These are phyloP conservation scores for Cyclina sinensis DNA, from an alignment of 1,140 invertebrate species.

Conservation along the genomic window DNA sequence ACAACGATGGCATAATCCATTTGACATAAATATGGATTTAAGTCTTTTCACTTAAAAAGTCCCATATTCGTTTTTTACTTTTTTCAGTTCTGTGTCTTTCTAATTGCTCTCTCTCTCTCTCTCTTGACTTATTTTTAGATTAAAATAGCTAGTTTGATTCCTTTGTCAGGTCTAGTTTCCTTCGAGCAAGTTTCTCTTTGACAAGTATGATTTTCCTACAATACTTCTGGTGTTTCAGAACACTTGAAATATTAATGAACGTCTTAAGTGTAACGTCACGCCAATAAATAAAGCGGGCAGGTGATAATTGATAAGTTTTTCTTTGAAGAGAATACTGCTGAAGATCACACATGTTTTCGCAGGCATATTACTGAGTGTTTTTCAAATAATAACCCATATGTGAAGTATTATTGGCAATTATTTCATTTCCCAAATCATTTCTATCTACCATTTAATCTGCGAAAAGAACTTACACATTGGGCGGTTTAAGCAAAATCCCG, in stretches of 20 bases:
- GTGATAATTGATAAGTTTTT: slow-evolving; percentile 35
- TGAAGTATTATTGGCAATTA: slow-evolving; percentile 64
- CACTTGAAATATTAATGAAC: slow-evolving; percentile 28
- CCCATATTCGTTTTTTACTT: too few relatives aligned
- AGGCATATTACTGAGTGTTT: slow-evolving; percentile 40
- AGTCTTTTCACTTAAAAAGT: too few relatives aligned
- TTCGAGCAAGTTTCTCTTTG: background rate
- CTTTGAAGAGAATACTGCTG: background rate
- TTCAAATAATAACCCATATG: slow-evolving; percentile 37
- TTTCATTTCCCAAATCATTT: slow-evolving; percentile 54
- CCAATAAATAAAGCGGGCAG: slow-evolving; percentile 21
- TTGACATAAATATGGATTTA: too few relatives aligned
- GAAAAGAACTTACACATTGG: slow-evolving; percentile 46
- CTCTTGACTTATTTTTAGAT: too few relatives aligned
- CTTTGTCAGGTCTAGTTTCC: too few relatives aligned
- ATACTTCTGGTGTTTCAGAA: background rate
- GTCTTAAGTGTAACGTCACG: slow-evolving; percentile 34
- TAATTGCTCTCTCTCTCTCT: too few relatives aligned
- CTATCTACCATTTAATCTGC: slow-evolving; percentile 57
- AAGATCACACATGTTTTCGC: slow-evolving; percentile 46
- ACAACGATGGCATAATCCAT: too few relatives aligned
- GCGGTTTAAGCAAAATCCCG: slow-evolving; percentile 38
- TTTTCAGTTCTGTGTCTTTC: too few relatives aligned
- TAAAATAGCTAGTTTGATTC: too few relatives aligned
- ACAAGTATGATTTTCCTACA: background rate